Conservation (phyloP, 2,113 vertebrate genomes). For the Cololabis saira region DNA sequence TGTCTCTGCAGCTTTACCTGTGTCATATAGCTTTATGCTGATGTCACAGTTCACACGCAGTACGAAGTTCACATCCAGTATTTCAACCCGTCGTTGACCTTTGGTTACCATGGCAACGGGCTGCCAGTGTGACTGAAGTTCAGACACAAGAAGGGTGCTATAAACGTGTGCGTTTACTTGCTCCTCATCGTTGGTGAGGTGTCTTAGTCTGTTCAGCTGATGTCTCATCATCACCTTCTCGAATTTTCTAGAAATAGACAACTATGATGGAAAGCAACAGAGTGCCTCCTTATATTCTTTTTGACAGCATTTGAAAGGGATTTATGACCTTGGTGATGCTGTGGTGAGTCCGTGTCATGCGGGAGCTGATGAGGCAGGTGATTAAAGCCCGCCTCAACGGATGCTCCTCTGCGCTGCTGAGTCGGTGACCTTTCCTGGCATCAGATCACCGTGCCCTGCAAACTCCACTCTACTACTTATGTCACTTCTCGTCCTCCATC, state of each 20-base stretch:
- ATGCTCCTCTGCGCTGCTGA: constrained; percentile 58
- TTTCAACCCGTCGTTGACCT: constrained; percentile 46
- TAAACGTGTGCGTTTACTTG: constrained; percentile 53
- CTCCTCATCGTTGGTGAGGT: constrained; percentile 44
- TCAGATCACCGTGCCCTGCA: constrained; percentile 33
- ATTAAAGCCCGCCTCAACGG: constrained; percentile 52
- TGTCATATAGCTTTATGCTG: too few species aligned
- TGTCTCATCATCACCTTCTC: constrained; percentile 50
- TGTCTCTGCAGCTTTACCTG: too few species aligned
- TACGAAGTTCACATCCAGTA: constrained; percentile 18
- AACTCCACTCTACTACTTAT: constrained; percentile 16
- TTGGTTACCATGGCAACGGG: constrained; percentile 66
- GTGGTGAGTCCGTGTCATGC: constrained; percentile 38
- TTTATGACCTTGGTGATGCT: constrained; percentile 47
- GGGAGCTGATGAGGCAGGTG: constrained; percentile 59
- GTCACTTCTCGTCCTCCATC: constrained; percentile 2
- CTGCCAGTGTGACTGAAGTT: constrained; percentile 45
- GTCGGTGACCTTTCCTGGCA: constrained; percentile 67
- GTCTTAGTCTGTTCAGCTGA: constrained; percentile 66
- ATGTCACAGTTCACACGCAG: too few species aligned
- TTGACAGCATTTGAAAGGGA: constrained; percentile 3
- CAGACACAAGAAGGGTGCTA: constrained; percentile 27
- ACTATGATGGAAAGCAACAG: constrained; percentile 23
- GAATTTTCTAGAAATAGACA: constrained; percentile 25
- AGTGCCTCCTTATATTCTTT: constrained; percentile 8